These are phyloP conservation scores for Caenorhabditis parvicauda DNA, from an alignment of 2,888 invertebrate genomes.

Conservation along the genomic window DNA sequence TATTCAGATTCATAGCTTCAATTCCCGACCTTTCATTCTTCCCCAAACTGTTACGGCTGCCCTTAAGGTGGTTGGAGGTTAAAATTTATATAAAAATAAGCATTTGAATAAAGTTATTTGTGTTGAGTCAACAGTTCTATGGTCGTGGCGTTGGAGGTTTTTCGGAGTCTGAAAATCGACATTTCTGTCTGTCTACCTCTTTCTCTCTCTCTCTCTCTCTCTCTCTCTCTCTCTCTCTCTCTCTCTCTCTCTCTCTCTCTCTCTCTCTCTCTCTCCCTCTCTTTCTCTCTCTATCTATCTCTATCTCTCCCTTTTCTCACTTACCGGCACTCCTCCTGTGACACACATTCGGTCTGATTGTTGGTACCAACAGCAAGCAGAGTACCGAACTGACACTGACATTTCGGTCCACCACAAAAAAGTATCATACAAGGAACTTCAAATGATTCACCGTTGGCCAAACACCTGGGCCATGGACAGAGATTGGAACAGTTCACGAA, in stretches of 20 bases:
- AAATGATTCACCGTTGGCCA: background rate
- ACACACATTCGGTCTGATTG: slow-evolving; percentile 29
- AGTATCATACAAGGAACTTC: slow-evolving; percentile 35
- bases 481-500: too few species aligned
- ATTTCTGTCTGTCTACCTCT: slow-evolving; percentile 1
- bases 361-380: slow-evolving; percentile 22
- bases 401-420: slow-evolving; percentile 36
- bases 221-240: slow-evolving; percentile 2
- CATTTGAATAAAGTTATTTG: too few species aligned
- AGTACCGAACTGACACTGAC: slow-evolving; percentile 37
- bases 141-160: too few species aligned
- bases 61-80: too few species aligned
- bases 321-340: slow-evolving; percentile 14
- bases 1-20: slow-evolving; percentile 6
- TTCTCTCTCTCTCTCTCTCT: slow-evolving; percentile 13
- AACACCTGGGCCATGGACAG: background rate
- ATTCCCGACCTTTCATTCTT: background rate
- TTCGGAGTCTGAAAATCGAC: too few species aligned
- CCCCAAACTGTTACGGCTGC: too few species aligned
- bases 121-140: too few species aligned
- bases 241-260: background rate
- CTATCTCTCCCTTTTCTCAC: background rate
- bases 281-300: slow-evolving; percentile 8
- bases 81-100: too few species aligned
- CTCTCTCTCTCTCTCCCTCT: background rate